Base-by-base conservation (phyloP, 2,797 vertebrate genomes). In the Euphonia xanthogaster region DNA sequence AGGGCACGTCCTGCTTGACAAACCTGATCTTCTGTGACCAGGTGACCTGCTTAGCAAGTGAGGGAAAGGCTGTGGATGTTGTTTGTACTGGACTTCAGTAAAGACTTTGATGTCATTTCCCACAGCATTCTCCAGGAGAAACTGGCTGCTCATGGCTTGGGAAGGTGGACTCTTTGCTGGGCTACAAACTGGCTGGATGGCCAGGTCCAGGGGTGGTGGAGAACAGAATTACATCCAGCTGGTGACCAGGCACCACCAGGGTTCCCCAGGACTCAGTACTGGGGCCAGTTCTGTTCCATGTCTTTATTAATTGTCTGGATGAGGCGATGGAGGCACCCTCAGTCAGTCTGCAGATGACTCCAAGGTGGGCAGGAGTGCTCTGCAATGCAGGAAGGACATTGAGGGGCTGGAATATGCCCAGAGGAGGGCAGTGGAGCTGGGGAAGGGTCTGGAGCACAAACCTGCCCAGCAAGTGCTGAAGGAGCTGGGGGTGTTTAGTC, bases 391-490 rank as follows among this genome's bases (percentile, higher is more conserved):
- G 45, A 63, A 53, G 42, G 58, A 66, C 53, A 37, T 4, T 28
- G 45, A 54, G 31, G 47, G 35, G 16, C 53, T 54, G 66, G 23
- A 60, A 23, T 0, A 0, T 9, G 45, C n/a, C 47, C 60, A 78
- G 60, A 78, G 33, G 18, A 72, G 31, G 39, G 45, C 23, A 47
- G 7, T 1, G 13, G 31, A 72, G 27, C 23, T 73, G 60, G 47
- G 35, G 35, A 65, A 66, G 31, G 31, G 6, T n/a, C 35, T 54
- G 40, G 35, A 60, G 40, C 33, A n/a, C 45, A 35, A 6, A 5
- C 30, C 23, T 58, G 39, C 21, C 8, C 33, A 40, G 21, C 6
- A 61, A 6, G 4, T 13, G 88, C 44, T 80, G 75, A 39, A 33
- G 50, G 22, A 55, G 39, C 24, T 33, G 30, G n/a, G 25, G 3